Evolutionary conservation across 2,113 vertebrate genomes (phyloP).

Genomic region (Podocnemis expansa): DNA sequence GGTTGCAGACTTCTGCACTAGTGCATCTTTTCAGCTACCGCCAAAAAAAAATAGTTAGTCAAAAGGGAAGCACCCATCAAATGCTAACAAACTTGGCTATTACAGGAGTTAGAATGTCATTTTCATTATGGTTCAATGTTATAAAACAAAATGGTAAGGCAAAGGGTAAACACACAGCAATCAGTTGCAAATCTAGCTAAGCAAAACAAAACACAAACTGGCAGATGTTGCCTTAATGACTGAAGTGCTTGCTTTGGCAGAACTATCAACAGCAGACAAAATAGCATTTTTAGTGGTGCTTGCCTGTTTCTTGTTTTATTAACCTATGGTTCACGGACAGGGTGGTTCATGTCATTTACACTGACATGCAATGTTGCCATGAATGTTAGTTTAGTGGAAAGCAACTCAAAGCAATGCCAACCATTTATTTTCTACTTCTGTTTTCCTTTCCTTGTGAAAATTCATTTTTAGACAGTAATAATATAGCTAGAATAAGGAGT

Average conservation of each 20-base stretch:
- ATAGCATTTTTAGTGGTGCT: slow-evolving; percentile 14
- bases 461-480: background rate
- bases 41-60: background rate
- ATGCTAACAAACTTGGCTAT: background rate
- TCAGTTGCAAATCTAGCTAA: slow-evolving; percentile 59
- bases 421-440: background rate
- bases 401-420: background rate
- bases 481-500: background rate
- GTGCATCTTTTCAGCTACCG: background rate
- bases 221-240: slow-evolving; percentile 61
- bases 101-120: background rate
- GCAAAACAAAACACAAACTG: slow-evolving; percentile 56
- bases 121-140: background rate
- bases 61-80: slow-evolving; percentile 3
- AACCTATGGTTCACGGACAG: background rate
- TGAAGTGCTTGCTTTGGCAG: slow-evolving; percentile 45
- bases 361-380: background rate
- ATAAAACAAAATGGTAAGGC: slow-evolving; percentile 37
- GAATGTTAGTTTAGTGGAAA: background rate
- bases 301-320: background rate
- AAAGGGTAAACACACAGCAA: slow-evolving; percentile 60
- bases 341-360: background rate
- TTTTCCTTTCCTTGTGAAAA: background rate
- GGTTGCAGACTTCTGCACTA: no score
- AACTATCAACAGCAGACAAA: slow-evolving; percentile 30